phyloP scores from a whole-genome alignment of 2,888 invertebrate species.

The Hemithea aestivaria region DNA sequence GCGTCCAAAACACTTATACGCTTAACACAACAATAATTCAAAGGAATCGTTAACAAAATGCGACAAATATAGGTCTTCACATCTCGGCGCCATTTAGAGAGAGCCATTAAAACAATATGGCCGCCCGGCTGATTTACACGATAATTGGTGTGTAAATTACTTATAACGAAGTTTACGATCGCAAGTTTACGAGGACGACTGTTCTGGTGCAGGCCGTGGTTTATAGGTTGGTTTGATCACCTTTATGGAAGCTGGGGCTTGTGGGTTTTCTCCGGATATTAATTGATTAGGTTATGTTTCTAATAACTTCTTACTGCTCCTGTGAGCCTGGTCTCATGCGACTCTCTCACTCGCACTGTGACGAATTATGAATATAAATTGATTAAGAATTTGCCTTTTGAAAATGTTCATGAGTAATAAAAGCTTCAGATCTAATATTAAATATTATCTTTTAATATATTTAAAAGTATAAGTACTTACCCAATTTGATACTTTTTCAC shows the following conservation, averaged over 20 bases:
- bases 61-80: constrained; percentile 26
- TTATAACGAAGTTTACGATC: constrained; percentile 61
- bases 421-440: no score
- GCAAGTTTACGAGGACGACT: constrained; percentile 36
- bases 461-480: no score
- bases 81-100: constrained; percentile 23
- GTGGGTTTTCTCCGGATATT: no score
- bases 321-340: no score
- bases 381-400: no score
- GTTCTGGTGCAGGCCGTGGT: constrained; percentile 2
- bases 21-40: constrained; percentile 16
- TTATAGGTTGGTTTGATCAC: constrained; percentile 10
- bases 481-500: no score
- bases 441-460: no score
- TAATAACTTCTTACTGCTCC: no score
- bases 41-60: constrained; percentile 24
- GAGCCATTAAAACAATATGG: constrained; percentile 31
- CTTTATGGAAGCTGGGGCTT: constrained; percentile 8
- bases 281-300: no score
- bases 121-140: constrained; percentile 42
- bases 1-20: constrained; percentile 1
- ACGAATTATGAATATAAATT: no score
- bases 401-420: no score
- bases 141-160: constrained; percentile 57
- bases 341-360: no score